A percentile compares a stretch with the other conserved stretches of the same genome.
Conservation (phyloP, 2,888 invertebrate genomes). For the Ommatoiulus sabulosus region DNA sequence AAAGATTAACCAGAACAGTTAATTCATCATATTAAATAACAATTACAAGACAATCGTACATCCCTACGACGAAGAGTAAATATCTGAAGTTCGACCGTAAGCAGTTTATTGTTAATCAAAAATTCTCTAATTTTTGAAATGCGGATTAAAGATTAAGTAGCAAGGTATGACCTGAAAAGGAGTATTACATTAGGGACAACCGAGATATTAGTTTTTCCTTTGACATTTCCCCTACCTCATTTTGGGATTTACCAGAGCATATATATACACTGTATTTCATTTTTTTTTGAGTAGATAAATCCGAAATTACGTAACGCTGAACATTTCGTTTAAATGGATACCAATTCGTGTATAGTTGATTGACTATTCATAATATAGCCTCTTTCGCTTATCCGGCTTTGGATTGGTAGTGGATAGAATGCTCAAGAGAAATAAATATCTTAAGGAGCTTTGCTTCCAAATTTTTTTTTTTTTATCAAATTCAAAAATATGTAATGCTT, state of each 20-base stretch:
- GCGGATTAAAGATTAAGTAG: neutral
- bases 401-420: neutral
- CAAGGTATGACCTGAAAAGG: neutral
- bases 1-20: no score
- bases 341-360: neutral
- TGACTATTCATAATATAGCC: neutral
- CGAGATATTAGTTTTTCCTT: neutral
- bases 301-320: neutral
- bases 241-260: neutral
- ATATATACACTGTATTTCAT: no score
- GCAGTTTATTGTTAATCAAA: no score
- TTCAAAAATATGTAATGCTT: neutral
- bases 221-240: neutral
- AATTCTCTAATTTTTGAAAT: neutral
- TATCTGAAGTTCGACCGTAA: no score
- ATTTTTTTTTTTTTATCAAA: neutral
- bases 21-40: no score
- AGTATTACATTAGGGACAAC: neutral
- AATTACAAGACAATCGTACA: no score
- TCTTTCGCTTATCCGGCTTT: neutral
- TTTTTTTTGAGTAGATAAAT: neutral
- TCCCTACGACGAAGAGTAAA: no score
- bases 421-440: neutral
- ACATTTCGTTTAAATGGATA: neutral
- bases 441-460: constrained; percentile 12